Evolutionary conservation across 2,113 vertebrate species (phyloP), one percentile per base, ranked within the genome.

Genomic region (Nannobrachium achirus): DNA sequence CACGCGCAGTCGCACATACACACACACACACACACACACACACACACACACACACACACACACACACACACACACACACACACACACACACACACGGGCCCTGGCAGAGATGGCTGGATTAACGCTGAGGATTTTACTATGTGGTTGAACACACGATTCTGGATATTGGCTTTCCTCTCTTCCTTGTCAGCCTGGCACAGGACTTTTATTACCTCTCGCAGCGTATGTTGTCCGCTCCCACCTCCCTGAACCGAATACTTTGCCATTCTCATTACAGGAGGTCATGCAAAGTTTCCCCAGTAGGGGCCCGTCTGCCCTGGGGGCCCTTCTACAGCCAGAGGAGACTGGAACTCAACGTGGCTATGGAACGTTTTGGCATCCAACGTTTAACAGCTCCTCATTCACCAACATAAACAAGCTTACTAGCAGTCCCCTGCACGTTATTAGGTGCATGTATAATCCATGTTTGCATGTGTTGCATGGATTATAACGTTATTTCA

Each of bases 281-380:
- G 86, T 90, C 89, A 90, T 59, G 77, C 56, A 88, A 81, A 88
- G 89, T 90, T 87, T 82, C 79, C 83, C 68, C 85, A 65, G 82
- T 82, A 63, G 81, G 83, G 64, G 75, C 56, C 50, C 33, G 61
- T 75, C 75, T 78, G 58, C 74, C 81, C 71, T 42, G 0, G 25
- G 79, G 85, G 68, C 61, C 66, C 78, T 58, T 76, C 67, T 63
- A 33, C 74, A 71, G 76, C 62, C 69, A 63, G 38, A 41, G 67
- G 60, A 55, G 60, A 41, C 78, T 76, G 78, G 48, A 69, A 69
- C 78, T 75, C 79, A 51, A 33, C 65, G 79, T 56, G 63, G 48
- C 53, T 48, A 61, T 77, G 71, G 70, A 45, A 52, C 33, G 19
- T 69, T 56, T 88, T 72, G 71, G 68, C 73, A 71, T 86, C 55